phyloP scores from a whole-genome alignment of 2,113 vertebrate species.

The Bambusicola thoracicus region DNA sequence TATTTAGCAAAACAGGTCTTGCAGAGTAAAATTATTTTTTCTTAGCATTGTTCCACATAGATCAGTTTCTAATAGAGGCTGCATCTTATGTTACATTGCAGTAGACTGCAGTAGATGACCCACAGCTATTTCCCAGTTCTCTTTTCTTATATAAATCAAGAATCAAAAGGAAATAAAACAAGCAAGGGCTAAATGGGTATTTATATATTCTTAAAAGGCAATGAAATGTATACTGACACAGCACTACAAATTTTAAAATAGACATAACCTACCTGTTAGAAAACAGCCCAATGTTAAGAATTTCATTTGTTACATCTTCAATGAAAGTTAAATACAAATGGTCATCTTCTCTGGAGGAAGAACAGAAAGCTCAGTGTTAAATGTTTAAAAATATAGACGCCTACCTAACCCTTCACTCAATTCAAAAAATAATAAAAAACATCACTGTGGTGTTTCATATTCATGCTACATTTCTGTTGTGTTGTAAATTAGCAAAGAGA shows the following conservation, averaged over 20 bases:
- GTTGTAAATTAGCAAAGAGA: background rate
- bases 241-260: background rate
- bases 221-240: background rate
- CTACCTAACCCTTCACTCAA: background rate
- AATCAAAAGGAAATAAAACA: background rate
- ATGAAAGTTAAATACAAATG: conserved; percentile 91
- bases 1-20: background rate
- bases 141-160: background rate
- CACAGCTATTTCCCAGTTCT: background rate
- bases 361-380: conserved; percentile 19
- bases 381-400: background rate
- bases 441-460: background rate
- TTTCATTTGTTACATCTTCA: conserved; percentile 90
- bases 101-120: background rate
- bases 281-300: conserved; percentile 88
- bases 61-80: background rate
- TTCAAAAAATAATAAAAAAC: background rate
- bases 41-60: background rate
- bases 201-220: background rate
- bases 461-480: background rate
- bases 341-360: conserved; percentile 87
- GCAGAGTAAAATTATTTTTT: background rate
- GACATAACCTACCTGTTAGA: conserved; percentile 85
- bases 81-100: background rate
- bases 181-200: background rate